Conservation (phyloP, 2,888 invertebrate species). For the Archaeoteleia sp. region DNA sequence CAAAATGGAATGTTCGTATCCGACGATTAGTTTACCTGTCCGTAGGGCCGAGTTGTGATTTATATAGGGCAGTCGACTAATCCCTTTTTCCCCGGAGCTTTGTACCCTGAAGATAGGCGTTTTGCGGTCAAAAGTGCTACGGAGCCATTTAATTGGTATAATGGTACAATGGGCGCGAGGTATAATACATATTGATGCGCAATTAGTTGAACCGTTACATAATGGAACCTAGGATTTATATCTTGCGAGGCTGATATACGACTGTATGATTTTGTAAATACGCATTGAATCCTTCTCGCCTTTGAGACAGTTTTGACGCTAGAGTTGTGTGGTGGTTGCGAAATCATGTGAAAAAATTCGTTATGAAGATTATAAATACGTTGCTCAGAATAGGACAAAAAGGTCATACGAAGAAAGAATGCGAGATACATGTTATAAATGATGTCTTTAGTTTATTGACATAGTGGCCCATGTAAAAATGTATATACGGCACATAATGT, state of each 20-base stretch:
- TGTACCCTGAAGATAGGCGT: constrained; percentile 40
- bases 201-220: constrained; percentile 34
- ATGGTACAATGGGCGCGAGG: constrained; percentile 36
- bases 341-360: constrained; percentile 28
- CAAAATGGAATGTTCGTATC: constrained; percentile 56
- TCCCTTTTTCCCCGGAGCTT: constrained; percentile 57
- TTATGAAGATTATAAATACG: constrained; percentile 7
- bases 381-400: too few relatives aligned
- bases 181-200: constrained; percentile 36
- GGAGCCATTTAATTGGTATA: constrained; percentile 51
- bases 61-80: constrained; percentile 67
- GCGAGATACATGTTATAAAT: too few relatives aligned
- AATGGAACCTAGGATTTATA: constrained; percentile 19
- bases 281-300: not conserved
- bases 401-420: too few relatives aligned
- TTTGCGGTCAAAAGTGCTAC: constrained; percentile 45
- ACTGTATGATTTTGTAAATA: constrained; percentile 8
- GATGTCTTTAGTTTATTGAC: too few relatives aligned
- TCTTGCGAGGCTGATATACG: constrained; percentile 12
- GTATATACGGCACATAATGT: too few relatives aligned
- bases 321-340: constrained; percentile 3
- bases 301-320: not conserved
- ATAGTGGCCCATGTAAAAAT: too few relatives aligned
- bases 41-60: constrained; percentile 59
- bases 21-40: constrained; percentile 55